Percentiles rank a stretch among this genome's conserved stretches.
phyloP scores from a whole-genome alignment of 2,888 invertebrate species.

The Pseudanteris insignis region DNA sequence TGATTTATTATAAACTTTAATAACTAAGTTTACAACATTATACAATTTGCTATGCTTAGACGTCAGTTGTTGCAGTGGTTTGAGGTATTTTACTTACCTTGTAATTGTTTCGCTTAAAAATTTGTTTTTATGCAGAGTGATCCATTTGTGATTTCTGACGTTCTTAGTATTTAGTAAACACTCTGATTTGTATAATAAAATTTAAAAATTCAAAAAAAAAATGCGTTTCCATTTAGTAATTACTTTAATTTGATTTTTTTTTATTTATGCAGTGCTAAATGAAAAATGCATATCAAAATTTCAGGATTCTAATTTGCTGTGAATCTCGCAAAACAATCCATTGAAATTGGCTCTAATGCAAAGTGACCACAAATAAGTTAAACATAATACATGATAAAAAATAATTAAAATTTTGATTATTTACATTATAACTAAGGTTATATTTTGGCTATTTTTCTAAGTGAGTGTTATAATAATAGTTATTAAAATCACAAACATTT shows the following conservation, averaged over 20 bases:
- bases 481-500: too few relatives aligned
- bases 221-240: constrained; percentile 10
- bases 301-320: too few relatives aligned
- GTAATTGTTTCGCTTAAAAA: constrained; percentile 13
- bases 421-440: too few relatives aligned
- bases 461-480: too few relatives aligned
- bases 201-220: constrained; percentile 11
- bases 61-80: constrained; percentile 32
- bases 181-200: constrained; percentile 33
- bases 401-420: too few relatives aligned
- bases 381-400: too few relatives aligned
- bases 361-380: too few relatives aligned
- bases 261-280: too few relatives aligned
- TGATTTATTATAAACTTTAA: constrained; percentile 32
- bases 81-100: constrained; percentile 10
- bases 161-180: constrained; percentile 31
- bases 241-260: background rate
- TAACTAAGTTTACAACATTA: constrained; percentile 28
- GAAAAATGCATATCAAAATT: too few relatives aligned
- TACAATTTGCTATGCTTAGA: constrained; percentile 30
- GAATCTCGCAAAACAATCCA: too few relatives aligned
- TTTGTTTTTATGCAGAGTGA: constrained; percentile 14
- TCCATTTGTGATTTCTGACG: constrained; percentile 31
- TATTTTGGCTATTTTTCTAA: too few relatives aligned
- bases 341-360: too few relatives aligned